Percentiles rank a stretch among this genome's conserved stretches.
Evolutionary conservation across 2,797 vertebrate species (phyloP).

Genomic region (Psittacula derbiana): DNA sequence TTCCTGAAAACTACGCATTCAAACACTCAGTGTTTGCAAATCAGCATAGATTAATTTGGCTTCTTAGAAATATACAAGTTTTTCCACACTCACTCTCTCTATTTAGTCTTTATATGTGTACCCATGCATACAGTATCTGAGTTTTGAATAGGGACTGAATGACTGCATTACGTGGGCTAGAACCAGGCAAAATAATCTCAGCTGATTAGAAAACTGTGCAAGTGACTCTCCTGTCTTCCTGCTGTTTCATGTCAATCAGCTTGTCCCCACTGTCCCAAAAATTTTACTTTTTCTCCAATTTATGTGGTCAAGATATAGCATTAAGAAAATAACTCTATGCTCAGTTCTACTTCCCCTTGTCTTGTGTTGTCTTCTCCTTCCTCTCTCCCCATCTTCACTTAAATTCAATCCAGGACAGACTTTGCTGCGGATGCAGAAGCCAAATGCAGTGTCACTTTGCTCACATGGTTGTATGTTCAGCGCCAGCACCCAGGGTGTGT

Average conservation of each 20-base stretch:
- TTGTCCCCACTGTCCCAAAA: background rate
- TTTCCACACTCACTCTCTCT: background rate
- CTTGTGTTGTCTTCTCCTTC: background rate
- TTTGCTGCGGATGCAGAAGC: background rate
- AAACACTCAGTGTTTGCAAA: background rate
- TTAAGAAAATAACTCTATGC: background rate
- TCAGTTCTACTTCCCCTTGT: background rate
- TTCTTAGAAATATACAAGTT: background rate
- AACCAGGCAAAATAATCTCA: background rate
- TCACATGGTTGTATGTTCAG: background rate
- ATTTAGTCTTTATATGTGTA: background rate
- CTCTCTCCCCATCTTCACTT: background rate
- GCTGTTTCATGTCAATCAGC: background rate
- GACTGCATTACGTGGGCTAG: background rate
- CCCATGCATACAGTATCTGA: background rate
- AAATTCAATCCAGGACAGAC: background rate
- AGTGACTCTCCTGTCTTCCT: background rate
- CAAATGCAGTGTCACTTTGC: background rate
- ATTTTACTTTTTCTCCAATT: background rate
- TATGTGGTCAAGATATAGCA: background rate
- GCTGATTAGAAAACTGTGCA: background rate
- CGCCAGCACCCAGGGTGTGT: background rate
- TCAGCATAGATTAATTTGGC: background rate
- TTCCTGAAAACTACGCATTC: background rate
- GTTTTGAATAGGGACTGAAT: background rate